Percentiles rank a stretch among this genome's conserved stretches.
Conservation (phyloP, 1,140 invertebrate species). For the Cydia strobilella region DNA sequence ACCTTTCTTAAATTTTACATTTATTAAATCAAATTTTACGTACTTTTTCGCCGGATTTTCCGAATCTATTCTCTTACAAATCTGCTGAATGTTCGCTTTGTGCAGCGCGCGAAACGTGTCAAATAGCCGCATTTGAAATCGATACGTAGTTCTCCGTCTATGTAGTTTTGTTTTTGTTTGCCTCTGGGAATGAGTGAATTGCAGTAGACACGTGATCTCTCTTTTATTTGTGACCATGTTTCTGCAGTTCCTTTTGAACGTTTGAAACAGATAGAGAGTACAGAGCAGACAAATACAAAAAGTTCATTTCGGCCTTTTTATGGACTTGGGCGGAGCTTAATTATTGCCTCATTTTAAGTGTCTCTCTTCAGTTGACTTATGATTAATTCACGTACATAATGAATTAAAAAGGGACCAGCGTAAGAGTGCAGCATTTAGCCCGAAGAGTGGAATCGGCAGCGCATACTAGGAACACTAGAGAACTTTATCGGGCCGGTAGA, state of each 20-base stretch:
- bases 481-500: too few relatives aligned
- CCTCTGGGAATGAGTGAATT: constrained; percentile 20
- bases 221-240: constrained; percentile 5
- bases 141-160: not conserved
- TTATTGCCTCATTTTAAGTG: too few relatives aligned
- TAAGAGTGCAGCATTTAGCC: too few relatives aligned
- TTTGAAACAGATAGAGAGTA: not conserved
- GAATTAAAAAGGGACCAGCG: too few relatives aligned
- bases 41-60: too few relatives aligned
- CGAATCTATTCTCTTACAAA: not conserved
- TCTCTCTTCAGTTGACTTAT: too few relatives aligned
- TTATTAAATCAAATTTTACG: not conserved
- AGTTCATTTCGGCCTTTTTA: not conserved
- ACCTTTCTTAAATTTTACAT: not conserved
- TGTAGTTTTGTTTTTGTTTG: constrained; percentile 16
- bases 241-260: not conserved
- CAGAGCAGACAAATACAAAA: not conserved
- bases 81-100: not conserved
- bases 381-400: too few relatives aligned
- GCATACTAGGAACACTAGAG: too few relatives aligned
- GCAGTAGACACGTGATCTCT: constrained; percentile 17
- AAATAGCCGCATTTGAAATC: constrained; percentile 4
- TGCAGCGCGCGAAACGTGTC: constrained; percentile 7
- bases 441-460: too few relatives aligned
- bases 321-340: too few relatives aligned